Evolutionary conservation across 1,140 invertebrate genomes (phyloP), one percentile per base, ranked within the genome.

Genomic region (Drosophila ercepeae): DNA sequence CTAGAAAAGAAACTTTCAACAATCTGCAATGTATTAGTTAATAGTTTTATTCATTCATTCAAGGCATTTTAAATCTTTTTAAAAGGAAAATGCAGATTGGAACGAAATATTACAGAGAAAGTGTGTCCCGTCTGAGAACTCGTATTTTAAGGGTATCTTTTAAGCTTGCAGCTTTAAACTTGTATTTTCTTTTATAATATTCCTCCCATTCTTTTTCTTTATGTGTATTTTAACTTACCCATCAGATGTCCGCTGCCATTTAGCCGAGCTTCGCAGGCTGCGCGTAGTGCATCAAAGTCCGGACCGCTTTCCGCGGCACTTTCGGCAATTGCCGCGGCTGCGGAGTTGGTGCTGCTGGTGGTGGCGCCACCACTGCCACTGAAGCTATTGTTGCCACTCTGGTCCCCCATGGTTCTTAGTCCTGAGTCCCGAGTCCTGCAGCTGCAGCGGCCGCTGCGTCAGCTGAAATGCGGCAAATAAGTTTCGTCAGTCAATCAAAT

Each of bases 281-380:
- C 48, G 18, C 77, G 76, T 13, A 88, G 68, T 8, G 77, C 72
- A 69, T 81, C 82, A 19, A 81, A 70, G 61, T 86, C 81, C 16
- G 72, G 67, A 19, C 76, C 81, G 45, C 72, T 84, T 29, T 86
- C 81, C 6, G 75, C 67, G 16, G 23, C 58, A 53, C 61, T 84
- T 57, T 86, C 81, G 13, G 71, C 67, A 23, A 58, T 52, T n/a
- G 34, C n/a, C 8, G 27, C 36, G n/a, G 63, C 18, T 39, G 49
- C 57, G 7, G 34, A 53, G 39, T 50, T 69, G 42, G 46, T 39
- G 34, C 23, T 53, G 14, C 45, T 34, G 29, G 14, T 59, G 57
- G n/a, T 36, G 39, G 19, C 34, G 46, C 39, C 13, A 39, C 36
- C 8, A 4, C 21, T n/a, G n/a, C n/a, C n/a, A n/a, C n/a, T n/a